Conservation (phyloP, 2,797 vertebrate genomes). For the Cossypha caffra region DNA sequence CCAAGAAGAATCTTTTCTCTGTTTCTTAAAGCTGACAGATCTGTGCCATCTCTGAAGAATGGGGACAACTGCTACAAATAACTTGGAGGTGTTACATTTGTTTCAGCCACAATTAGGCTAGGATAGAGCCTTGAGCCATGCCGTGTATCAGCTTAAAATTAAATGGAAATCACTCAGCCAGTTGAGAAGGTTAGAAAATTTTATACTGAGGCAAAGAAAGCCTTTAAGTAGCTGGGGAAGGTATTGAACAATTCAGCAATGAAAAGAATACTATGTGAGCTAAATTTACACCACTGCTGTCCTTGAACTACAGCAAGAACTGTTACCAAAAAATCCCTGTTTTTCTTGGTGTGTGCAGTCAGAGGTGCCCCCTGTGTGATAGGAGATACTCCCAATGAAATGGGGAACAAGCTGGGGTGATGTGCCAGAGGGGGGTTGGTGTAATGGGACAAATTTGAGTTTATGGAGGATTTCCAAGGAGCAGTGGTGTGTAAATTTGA, state of each 20-base stretch:
- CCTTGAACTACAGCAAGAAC: background rate
- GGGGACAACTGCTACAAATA: constrained; percentile 27
- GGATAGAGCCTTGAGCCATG: constrained; percentile 36
- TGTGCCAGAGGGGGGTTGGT: accelerated
- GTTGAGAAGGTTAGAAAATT: background rate
- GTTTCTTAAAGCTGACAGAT: background rate
- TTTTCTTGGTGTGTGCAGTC: background rate
- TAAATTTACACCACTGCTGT: background rate
- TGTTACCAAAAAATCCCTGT: background rate
- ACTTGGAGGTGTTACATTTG: background rate
- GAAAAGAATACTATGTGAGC: background rate
- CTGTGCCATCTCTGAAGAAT: background rate
- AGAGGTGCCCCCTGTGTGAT: background rate
- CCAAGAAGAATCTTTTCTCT: background rate
- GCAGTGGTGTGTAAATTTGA: background rate
- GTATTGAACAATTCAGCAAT: background rate
- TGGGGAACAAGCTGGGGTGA: background rate
- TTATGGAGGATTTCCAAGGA: background rate
- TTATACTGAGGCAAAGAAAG: background rate
- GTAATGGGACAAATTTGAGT: background rate
- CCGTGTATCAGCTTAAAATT: background rate
- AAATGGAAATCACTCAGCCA: background rate
- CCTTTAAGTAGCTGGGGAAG: background rate
- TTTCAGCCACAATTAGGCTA: constrained; percentile 33
- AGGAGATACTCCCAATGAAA: background rate